Base-by-base conservation (phyloP, 2,888 invertebrate species). In the Tanytarsus gracilentus region DNA sequence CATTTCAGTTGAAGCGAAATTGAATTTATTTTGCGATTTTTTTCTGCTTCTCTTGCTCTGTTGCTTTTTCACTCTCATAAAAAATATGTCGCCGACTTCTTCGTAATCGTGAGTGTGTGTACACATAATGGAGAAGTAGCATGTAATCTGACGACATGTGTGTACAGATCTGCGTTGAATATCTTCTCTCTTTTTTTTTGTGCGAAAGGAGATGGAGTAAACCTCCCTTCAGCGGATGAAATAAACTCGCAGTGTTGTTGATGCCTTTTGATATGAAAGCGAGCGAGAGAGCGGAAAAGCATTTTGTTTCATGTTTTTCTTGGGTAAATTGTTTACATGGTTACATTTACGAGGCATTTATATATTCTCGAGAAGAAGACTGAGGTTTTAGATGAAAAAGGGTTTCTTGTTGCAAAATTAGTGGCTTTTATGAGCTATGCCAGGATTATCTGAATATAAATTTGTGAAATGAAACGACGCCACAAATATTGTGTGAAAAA, bases 401-500 rank as follows among this genome's bases (percentile, higher is more conserved):
- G 52, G 30, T 30, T 29, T 27, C 30, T 30, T 52, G 30, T 52
- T 21, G 21, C 29, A 56, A 56, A 39, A 56, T 56, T 56, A 56
- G 55, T 56, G 55, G 55, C 36, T 53, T 53, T 53, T 33, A 30
- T 21, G n/a, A 23, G 44, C 23, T 44, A 44, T 44, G 44, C n/a
- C n/a, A n/a, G n/a, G n/a, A n/a, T n/a, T 21, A 23, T 21, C 18
- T 44, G 44, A 5, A 18, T 1, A 36, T 16, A 18, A 23, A 23
- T 23, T 44, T 14, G n/a, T 14, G 27, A 26, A n/a, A 16, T n/a
- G n/a, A 33, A 36, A 53, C 27, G 36, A 26, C 18, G 55, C 55
- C 55, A 40, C 55, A 56, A 56, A 56, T 56, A 56, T 56, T 56
- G 55, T 40, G 55, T 56, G 55, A 56, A 56, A 52, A 56, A 55